Base-by-base conservation (phyloP, 2,797 vertebrate species). In the Pygocentrus nattereri region DNA sequence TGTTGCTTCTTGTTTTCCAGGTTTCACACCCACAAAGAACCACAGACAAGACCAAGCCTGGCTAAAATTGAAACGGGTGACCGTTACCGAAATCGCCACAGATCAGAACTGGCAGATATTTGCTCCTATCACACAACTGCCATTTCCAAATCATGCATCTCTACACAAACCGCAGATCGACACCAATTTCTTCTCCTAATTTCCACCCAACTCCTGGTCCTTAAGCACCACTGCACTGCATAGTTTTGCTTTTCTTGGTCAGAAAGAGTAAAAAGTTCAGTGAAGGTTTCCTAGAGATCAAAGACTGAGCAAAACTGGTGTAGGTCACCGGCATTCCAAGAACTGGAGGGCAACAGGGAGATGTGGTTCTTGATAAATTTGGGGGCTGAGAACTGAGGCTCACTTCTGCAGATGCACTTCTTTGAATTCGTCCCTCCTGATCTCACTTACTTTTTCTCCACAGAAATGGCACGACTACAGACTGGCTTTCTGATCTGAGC, bases 271-370 rank as follows among this genome's bases (percentile, higher is more conserved):
- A n/a, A 27, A 30, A 62, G 25, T 6, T 4, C 5, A 62, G 38
- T 38, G 38, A 5, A 38, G 38, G 41, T 44, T 44, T 44, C 8
- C 62, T n/a, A 38, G 31, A 65, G 6, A 38, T 64, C 6, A 13
- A 38, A 62, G 21, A 19, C 4, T 41, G 21, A 41, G 13, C 2
- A 19, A 54, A 18, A 23, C 0, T 7, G 23, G 52, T 41, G 23
- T n/a, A 30, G 23, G 49, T 74, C 78, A 80, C 13, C 19, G 21
- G 34, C 21, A 65, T 74, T 67, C 23, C n/a, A n/a, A n/a, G 13
- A 73, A 44, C 4, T 44, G 47, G 5, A 49, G 58, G 13, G 31
- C 61, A 21, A n/a, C 7, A 1, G n/a, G 3, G 62, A 56, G 49
- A n/a, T 12, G 16, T 34, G n/a, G 41, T 54, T 44, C n/a, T 64